phyloP scores from a whole-genome alignment of 2,888 invertebrate genomes.

The Neoitamus cyanurus region DNA sequence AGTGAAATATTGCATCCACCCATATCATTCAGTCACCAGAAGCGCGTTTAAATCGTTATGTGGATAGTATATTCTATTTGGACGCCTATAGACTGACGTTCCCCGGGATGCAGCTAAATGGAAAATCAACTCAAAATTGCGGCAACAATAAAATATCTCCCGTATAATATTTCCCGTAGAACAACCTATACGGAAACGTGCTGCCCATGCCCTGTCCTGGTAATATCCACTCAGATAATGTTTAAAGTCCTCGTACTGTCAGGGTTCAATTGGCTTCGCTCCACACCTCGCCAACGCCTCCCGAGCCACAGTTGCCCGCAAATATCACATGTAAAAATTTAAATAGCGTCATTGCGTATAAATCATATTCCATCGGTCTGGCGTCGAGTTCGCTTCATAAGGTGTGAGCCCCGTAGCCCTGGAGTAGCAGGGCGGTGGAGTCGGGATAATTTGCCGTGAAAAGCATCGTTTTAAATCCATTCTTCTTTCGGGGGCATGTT shows the following conservation, averaged over 20 bases:
- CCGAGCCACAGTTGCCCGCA: neutral
- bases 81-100: neutral
- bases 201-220: neutral
- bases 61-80: neutral
- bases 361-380: slow-evolving; percentile 12
- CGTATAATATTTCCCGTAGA: neutral
- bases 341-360: slow-evolving; percentile 44
- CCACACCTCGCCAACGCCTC: neutral
- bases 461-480: slow-evolving; percentile 32
- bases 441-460: neutral
- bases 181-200: neutral
- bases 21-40: no score
- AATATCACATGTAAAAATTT: slow-evolving; percentile 19
- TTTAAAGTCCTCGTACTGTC: neutral
- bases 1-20: neutral
- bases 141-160: neutral
- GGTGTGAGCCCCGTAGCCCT: neutral
- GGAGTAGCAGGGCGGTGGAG: neutral
- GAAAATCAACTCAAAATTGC: neutral
- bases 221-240: neutral
- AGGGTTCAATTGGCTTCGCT: neutral
- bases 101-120: neutral
- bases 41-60: neutral
- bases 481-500: neutral
- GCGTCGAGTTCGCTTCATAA: neutral